These are phyloP conservation scores for Camponotus vicinus DNA, from an alignment of 1,140 invertebrate species.

Conservation along the genomic window DNA sequence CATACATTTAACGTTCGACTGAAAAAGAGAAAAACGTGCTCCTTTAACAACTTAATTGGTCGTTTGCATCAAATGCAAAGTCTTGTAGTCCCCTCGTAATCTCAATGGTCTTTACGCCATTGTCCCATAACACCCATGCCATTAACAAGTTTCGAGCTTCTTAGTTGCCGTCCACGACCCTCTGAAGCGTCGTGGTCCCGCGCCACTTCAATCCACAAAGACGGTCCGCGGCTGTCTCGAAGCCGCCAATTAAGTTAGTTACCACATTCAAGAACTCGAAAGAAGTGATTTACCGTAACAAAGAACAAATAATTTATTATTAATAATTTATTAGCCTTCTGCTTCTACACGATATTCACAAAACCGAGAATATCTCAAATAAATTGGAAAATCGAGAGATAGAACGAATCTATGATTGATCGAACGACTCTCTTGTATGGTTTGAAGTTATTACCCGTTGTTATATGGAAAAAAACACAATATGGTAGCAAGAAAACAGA, in stretches of 20 bases:
- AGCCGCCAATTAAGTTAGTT: slow-evolving; percentile 74
- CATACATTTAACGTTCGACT: not conserved
- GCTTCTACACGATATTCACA: slow-evolving; percentile 4
- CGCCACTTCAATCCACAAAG: slow-evolving; percentile 70
- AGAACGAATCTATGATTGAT: not conserved
- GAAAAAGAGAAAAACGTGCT: slow-evolving; percentile 12
- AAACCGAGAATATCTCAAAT: not conserved
- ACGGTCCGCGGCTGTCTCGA: slow-evolving; percentile 49
- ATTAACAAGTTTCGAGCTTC: slow-evolving; percentile 75
- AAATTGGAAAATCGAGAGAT: slow-evolving; percentile 17
- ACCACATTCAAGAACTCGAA: slow-evolving; percentile 71
- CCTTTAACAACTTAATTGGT: slow-evolving; percentile 51
- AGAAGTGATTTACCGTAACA: slow-evolving; percentile 49
- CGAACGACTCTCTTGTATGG: not conserved
- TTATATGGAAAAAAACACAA: not conserved
- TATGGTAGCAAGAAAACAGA: not conserved
- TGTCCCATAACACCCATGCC: slow-evolving; percentile 68
- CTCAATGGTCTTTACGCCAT: slow-evolving; percentile 68
- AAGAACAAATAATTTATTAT: not conserved
- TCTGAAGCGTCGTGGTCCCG: slow-evolving; percentile 62
- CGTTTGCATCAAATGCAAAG: slow-evolving; percentile 54
- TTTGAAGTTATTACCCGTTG: not conserved
- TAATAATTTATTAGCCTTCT: not conserved
- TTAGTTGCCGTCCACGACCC: slow-evolving; percentile 67
- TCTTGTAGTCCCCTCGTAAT: slow-evolving; percentile 40